Evolutionary conservation across 2,888 invertebrate genomes (phyloP).

Genomic region (Hartigia nigra): DNA sequence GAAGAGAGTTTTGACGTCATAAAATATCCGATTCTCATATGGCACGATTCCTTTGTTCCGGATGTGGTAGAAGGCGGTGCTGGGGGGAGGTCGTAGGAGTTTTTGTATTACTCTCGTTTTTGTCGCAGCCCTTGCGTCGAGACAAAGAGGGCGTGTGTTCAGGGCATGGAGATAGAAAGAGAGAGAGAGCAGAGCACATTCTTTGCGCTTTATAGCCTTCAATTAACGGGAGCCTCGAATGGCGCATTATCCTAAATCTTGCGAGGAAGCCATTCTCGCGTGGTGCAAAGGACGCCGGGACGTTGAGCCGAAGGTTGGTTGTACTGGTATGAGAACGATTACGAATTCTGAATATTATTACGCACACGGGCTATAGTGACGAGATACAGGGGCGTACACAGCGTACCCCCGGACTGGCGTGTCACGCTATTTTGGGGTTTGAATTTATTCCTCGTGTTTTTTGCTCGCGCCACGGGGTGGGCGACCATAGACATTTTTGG

Average conservation of each 20-base stretch:
- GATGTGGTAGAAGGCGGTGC: slow-evolving; percentile 10
- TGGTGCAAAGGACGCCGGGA: neutral
- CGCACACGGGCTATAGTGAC: neutral
- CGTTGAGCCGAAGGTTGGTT: neutral
- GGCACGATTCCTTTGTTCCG: slow-evolving; percentile 12
- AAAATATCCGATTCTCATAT: neutral
- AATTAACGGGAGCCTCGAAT: slow-evolving; percentile 15
- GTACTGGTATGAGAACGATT: neutral
- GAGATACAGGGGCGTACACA: neutral
- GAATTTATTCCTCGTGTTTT: slow-evolving; percentile 8
- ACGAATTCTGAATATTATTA: slow-evolving; percentile 10
- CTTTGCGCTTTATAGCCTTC: slow-evolving; percentile 15
- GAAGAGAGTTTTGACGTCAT: neutral
- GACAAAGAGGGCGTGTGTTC: neutral
- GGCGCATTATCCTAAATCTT: slow-evolving; percentile 16
- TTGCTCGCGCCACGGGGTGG: slow-evolving; percentile 30
- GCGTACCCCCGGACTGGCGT: neutral
- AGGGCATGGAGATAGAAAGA: neutral
- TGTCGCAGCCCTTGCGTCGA: slow-evolving; percentile 17
- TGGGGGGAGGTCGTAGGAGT: neutral
- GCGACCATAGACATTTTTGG: slow-evolving; percentile 34
- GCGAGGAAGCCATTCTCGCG: slow-evolving; percentile 3
- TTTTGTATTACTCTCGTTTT: slow-evolving; percentile 13
- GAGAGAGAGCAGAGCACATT: slow-evolving; percentile 9
- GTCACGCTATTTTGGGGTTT: slow-evolving; percentile 5